Evolutionary conservation across 1,140 invertebrate species (phyloP).

Genomic region (Meloidogyne floridensis): DNA sequence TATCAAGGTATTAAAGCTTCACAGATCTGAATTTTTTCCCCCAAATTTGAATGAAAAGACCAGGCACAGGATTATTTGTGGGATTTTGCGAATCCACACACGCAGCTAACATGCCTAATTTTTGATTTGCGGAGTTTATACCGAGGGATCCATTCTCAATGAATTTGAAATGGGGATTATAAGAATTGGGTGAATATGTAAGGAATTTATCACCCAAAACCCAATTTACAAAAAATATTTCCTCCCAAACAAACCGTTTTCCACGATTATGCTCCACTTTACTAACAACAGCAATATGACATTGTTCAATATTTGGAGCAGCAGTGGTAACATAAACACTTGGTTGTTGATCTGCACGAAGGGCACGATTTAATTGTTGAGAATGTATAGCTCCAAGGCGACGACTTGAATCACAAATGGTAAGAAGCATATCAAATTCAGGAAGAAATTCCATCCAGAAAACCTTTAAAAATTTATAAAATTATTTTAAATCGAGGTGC

Average conservation of each 20-base stretch:
- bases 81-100: too few species aligned
- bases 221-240: background rate
- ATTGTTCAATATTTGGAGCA: conserved; percentile 40
- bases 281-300: conserved; percentile 46
- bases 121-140: too few species aligned
- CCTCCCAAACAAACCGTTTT: conserved; percentile 28
- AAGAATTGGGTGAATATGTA: too few species aligned
- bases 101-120: too few species aligned
- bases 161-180: too few species aligned
- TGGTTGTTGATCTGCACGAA: conserved; percentile 20
- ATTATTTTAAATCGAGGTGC: too few species aligned
- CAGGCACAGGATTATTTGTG: too few species aligned
- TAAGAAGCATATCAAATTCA: conserved; percentile 42
- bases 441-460: conserved; percentile 41
- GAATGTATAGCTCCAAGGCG: conserved; percentile 37
- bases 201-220: too few species aligned
- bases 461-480: background rate
- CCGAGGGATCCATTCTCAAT: too few species aligned
- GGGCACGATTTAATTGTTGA: conserved; percentile 36
- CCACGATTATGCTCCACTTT: conserved; percentile 33
- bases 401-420: conserved; percentile 36
- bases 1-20: too few species aligned
- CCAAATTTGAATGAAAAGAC: too few species aligned
- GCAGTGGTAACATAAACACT: conserved; percentile 32
- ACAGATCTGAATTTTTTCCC: too few species aligned